Evolutionary conservation across 2,113 vertebrate species (phyloP).

Genomic region (Delphinus delphis): DNA sequence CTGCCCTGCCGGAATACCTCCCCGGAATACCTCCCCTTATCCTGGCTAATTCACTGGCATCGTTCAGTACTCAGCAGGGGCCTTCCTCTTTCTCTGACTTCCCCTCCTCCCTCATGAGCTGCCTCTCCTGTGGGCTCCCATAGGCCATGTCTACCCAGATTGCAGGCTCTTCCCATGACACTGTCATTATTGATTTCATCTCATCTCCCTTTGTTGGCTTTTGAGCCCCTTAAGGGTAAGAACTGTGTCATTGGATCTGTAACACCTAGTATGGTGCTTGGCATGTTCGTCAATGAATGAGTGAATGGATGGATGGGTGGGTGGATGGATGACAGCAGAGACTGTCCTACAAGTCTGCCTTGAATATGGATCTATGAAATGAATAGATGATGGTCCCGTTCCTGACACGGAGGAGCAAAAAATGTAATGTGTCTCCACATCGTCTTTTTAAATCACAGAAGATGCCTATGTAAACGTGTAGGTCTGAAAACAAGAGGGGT

Average conservation of each 20-base stretch:
- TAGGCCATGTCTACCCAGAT: background rate
- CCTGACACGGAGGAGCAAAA: background rate
- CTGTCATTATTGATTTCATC: background rate
- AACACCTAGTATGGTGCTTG: background rate
- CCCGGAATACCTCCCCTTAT: background rate
- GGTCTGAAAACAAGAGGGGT: background rate
- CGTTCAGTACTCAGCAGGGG: background rate
- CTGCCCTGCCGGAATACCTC: background rate
- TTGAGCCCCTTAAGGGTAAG: background rate
- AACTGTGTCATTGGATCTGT: background rate
- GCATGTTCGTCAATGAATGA: background rate
- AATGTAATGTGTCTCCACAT: background rate
- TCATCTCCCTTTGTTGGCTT: background rate
- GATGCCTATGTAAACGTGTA: background rate
- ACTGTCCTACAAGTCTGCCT: background rate
- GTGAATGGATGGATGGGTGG: background rate
- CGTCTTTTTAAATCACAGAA: background rate
- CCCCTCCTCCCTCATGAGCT: background rate
- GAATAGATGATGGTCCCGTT: background rate
- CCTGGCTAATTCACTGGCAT: background rate
- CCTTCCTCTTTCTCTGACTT: background rate
- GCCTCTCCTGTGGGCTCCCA: background rate
- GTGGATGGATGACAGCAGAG: background rate
- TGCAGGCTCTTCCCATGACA: background rate
- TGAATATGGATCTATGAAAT: background rate